Base-by-base conservation (phyloP, 1,140 invertebrate species). In the Brachionus paranguensis region DNA sequence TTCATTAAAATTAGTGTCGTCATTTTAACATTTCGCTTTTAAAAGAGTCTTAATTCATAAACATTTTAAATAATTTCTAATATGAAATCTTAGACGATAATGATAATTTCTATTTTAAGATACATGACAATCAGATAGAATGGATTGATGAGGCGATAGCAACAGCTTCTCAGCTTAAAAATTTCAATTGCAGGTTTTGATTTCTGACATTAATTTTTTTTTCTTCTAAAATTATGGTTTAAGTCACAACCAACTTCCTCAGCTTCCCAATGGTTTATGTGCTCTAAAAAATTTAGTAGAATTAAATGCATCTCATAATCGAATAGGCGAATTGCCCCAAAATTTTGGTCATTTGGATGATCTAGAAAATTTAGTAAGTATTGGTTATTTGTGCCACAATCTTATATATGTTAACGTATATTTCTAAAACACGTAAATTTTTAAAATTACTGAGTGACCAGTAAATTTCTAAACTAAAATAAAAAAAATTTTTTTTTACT, bases 101-200 rank as follows among this genome's bases (percentile, higher is more conserved):
- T 37, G 6, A 6, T 45, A 74, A 50, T n/a, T 81, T 85, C 85
- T 89, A 91, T 60, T 87, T 55, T 24, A n/a, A 94, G 93, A 87
- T 95, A 24, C 93, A 95, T 89, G 93, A 95, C 87, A 96, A 96
- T 91, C 90, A 91, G 41, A 88, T 95, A 85, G 90, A 88, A 45
- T 87, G 87, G 76, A 87, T 96, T 81, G 89, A 88, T 74, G 84
- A 88, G 50, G 85, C 86, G 20, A 17, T 90, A 2, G 85, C 86
- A 47, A 83, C 74, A 10, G 85, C 90, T 33, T 81, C 85, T 37
- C 85, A 87, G 50, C 85, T 90, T 64, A 86, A 87, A 70, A 89
- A 87, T 84, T 68, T 89, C 3, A 88, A 89, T 86, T 81, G 89
- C 8, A 88, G 89, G 89, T 89, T 84, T 76, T 41, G 45, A 50